A percentile compares a stretch with the other conserved stretches of the same genome.
Evolutionary conservation across 2,113 vertebrate species (phyloP).

Genomic region (Mus musculus): GRCm39 chr9:123279501-123280000

Average conservation of each 20-base stretch:
- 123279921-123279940: not conserved
- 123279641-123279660: too few relatives aligned
- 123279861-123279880: not conserved
- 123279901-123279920: not conserved
- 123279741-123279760: too few relatives aligned
- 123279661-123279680: too few relatives aligned
- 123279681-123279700: too few relatives aligned
- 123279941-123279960: not conserved
- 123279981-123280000: not conserved
- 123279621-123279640: too few relatives aligned
- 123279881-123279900: not conserved
- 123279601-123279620: too few relatives aligned
- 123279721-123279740: too few relatives aligned
- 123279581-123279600: not conserved
- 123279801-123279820: too few relatives aligned
- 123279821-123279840: not conserved
- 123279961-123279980: not conserved
- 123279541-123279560: not conserved
- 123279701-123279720: too few relatives aligned
- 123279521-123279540: not conserved
- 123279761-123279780: too few relatives aligned
- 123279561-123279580: not conserved
- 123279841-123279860: not conserved
- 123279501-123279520: not conserved
- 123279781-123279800: too few relatives aligned